Percentiles rank a stretch among this genome's conserved stretches.
phyloP scores from a whole-genome alignment of 2,797 vertebrate species.

The Gymnothorax javanicus region DNA sequence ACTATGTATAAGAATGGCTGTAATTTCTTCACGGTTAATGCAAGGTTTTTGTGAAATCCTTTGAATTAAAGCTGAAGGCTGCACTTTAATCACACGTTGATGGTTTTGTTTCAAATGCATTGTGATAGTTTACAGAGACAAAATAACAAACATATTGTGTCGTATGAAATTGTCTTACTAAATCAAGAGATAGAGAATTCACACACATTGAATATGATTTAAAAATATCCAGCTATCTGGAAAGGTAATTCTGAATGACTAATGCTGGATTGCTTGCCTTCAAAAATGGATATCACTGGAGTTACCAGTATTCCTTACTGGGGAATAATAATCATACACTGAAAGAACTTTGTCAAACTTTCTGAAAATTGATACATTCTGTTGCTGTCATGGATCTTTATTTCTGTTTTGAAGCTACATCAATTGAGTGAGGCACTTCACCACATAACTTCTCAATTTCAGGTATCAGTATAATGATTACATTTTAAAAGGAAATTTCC shows the following conservation, averaged over 20 bases:
- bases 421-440: background rate
- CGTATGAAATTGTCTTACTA: background rate
- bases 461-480: background rate
- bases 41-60: too few relatives aligned
- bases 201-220: background rate
- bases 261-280: background rate
- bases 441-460: background rate
- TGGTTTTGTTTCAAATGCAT: too few relatives aligned
- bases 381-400: background rate
- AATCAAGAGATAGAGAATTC: background rate
- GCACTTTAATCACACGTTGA: too few relatives aligned
- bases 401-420: background rate
- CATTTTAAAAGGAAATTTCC: background rate
- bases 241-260: background rate
- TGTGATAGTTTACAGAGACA: too few relatives aligned
- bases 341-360: background rate
- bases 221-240: background rate
- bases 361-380: background rate
- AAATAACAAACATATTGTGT: too few relatives aligned
- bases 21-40: too few relatives aligned
- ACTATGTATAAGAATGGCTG: too few relatives aligned
- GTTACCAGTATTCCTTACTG: background rate
- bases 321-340: background rate
- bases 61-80: too few relatives aligned
- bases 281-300: background rate